Percentiles rank a stretch among this genome's conserved stretches.
Conservation (phyloP, 2,113 vertebrate species). For the Eurystomus gularis region DNA sequence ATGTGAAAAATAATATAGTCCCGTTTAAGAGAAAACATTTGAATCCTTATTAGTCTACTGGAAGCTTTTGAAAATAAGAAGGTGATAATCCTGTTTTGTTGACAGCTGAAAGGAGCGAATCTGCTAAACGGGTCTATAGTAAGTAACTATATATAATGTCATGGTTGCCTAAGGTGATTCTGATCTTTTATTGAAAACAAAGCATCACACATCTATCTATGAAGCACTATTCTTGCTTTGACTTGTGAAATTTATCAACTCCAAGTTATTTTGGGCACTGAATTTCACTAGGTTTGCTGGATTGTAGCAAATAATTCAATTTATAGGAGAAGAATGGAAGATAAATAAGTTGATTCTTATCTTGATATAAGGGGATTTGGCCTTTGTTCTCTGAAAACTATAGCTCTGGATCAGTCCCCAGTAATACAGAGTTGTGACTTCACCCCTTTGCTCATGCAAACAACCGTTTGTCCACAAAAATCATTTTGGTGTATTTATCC, state of each 20-base stretch:
- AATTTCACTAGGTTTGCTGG: neutral
- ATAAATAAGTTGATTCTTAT: neutral
- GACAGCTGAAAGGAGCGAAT: neutral
- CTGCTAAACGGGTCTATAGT: neutral
- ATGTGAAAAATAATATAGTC: neutral
- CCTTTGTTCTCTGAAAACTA: neutral
- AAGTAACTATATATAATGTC: neutral
- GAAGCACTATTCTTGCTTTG: neutral
- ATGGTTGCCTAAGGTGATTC: neutral
- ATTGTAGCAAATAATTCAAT: neutral
- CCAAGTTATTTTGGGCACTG: neutral
- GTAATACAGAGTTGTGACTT: neutral
- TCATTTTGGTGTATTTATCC: neutral
- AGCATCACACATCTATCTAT: neutral
- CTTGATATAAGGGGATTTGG: neutral
- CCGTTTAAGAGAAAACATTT: neutral
- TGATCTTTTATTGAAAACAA: neutral
- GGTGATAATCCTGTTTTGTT: neutral
- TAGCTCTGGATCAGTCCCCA: neutral
- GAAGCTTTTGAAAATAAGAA: neutral
- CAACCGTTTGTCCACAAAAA: neutral
- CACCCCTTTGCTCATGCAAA: neutral
- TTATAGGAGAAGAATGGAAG: neutral
- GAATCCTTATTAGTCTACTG: neutral
- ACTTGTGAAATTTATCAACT: neutral